phyloP scores from a whole-genome alignment of 1,140 invertebrate genomes.

The Limonius californicus region DNA sequence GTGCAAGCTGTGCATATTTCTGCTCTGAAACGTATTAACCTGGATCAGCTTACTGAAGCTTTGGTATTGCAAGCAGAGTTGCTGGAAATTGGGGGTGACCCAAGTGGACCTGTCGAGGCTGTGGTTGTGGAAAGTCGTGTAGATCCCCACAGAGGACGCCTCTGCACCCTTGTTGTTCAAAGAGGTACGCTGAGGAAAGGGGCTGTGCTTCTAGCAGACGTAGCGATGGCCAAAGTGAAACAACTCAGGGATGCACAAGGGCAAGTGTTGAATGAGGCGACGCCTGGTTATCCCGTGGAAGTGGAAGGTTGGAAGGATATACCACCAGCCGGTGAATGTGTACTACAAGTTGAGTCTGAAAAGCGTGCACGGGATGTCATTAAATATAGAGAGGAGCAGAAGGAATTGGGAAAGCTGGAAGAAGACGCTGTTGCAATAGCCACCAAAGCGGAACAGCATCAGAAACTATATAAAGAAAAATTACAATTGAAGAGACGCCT shows the following conservation, averaged over 20 bases:
- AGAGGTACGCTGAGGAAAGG: conserved; percentile 82
- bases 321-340: conserved; percentile 81
- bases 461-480: conserved; percentile 61
- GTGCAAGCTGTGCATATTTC: conserved; percentile 90
- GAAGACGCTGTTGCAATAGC: conserved; percentile 61
- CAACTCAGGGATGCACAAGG: conserved; percentile 81
- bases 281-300: conserved; percentile 80
- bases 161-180: conserved; percentile 84
- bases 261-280: conserved; percentile 60
- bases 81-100: conserved; percentile 79
- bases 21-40: conserved; percentile 78
- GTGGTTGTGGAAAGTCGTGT: conserved; percentile 83
- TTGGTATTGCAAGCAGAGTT: conserved; percentile 84
- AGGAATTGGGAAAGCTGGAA: conserved; percentile 59
- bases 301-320: conserved; percentile 86
- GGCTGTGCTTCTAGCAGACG: conserved; percentile 76
- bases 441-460: conserved; percentile 65
- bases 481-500: conserved; percentile 60
- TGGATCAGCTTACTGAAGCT: conserved; percentile 79
- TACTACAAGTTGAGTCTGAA: conserved; percentile 70
- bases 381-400: conserved; percentile 56
- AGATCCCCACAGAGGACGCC: conserved; percentile 73
- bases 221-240: conserved; percentile 79
- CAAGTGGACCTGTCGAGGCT: conserved; percentile 81
- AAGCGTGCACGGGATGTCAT: conserved; percentile 69